Percentiles rank a stretch among this genome's conserved stretches.
Evolutionary conservation across 2,113 vertebrate genomes (phyloP).

Genomic region (Sterna hirundo): DNA sequence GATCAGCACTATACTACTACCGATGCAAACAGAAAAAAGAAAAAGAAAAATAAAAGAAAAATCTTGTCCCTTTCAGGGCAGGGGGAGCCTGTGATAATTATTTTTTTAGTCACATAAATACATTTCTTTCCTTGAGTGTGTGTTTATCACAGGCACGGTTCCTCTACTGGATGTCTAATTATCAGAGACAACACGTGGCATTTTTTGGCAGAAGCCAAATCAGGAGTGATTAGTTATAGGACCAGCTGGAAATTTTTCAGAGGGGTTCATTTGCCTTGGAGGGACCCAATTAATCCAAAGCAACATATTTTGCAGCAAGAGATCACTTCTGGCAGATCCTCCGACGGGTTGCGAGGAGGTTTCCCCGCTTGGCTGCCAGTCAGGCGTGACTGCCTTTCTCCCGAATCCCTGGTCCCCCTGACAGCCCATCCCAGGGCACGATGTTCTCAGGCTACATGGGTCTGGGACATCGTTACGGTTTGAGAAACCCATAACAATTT

Average conservation of each 20-base stretch:
- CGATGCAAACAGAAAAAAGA: no score
- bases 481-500: neutral
- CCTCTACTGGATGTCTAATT: neutral
- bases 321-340: neutral
- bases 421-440: neutral
- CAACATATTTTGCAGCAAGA: neutral
- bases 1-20: neutral
- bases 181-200: neutral
- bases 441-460: neutral
- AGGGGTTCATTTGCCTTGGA: neutral
- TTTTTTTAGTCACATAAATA: neutral
- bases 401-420: neutral
- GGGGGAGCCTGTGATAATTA: neutral
- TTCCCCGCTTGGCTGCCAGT: neutral
- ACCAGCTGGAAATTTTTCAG: neutral
- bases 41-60: neutral
- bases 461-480: neutral
- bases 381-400: neutral
- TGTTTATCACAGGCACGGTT: neutral
- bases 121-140: neutral
- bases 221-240: neutral
- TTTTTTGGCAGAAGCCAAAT: neutral
- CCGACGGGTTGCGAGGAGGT: accelerated
- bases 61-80: neutral
- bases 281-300: neutral